phyloP scores from a whole-genome alignment of 2,113 vertebrate genomes.

The Brachypteracias leptosomus region DNA sequence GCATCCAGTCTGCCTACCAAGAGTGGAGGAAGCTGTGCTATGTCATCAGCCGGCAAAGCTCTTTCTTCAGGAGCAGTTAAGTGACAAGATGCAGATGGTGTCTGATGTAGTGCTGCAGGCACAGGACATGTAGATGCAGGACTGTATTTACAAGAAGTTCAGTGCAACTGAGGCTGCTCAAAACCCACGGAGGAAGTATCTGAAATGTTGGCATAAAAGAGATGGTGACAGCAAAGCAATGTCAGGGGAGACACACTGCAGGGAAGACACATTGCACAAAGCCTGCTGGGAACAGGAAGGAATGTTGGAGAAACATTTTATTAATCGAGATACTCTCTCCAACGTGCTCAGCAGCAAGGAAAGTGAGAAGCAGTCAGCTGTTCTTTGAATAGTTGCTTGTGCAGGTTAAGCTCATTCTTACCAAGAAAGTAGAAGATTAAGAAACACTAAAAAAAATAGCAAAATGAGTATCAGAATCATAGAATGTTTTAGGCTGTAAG shows the following conservation, averaged over 20 bases:
- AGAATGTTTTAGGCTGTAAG: too few relatives aligned
- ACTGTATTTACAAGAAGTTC: not conserved
- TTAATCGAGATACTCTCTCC: not conserved
- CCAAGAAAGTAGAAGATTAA: not conserved
- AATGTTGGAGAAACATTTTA: not conserved
- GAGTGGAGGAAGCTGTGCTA: not conserved
- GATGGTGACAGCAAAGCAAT: not conserved
- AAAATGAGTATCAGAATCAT: not conserved
- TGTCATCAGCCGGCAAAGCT: not conserved
- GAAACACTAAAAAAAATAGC: not conserved
- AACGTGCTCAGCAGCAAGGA: not conserved
- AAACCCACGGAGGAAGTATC: conserved; percentile 2
- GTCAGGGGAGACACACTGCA: not conserved
- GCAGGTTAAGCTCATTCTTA: not conserved
- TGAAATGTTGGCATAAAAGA: conserved; percentile 35
- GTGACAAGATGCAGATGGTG: not conserved
- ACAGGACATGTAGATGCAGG: not conserved
- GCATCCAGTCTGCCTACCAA: not conserved
- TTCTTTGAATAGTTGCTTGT: not conserved
- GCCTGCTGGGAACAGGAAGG: not conserved
- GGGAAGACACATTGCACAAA: not conserved
- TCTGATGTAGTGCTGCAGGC: conserved; percentile 13
- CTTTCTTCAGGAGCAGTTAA: not conserved
- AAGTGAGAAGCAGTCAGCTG: not conserved
- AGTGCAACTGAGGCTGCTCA: conserved; percentile 4